Conservation (phyloP, 2,113 vertebrate genomes). For the Apeltes quadracus region DNA sequence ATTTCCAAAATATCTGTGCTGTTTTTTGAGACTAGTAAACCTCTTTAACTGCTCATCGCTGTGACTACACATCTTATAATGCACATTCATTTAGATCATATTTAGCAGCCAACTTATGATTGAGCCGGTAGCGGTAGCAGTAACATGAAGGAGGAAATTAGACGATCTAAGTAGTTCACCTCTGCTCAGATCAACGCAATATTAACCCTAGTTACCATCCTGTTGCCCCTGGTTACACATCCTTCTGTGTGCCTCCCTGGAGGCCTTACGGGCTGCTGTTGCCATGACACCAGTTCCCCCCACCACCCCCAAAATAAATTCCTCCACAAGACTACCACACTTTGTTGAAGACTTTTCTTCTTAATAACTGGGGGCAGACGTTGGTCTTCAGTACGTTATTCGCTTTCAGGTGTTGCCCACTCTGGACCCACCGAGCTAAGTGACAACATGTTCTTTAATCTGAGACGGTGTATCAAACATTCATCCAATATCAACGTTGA, state of each 20-base stretch:
- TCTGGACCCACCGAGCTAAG: conserved; percentile 6
- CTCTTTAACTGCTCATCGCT: background rate
- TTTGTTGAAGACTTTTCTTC: background rate
- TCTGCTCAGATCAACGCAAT: conserved; percentile 17
- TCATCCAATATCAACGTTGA: background rate
- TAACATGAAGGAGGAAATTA: background rate
- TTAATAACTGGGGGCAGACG: conserved; percentile 15
- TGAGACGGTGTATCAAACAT: background rate
- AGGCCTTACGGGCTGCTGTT: conserved; percentile 54
- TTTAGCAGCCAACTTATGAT: conserved; percentile 4
- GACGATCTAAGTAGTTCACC: conserved; percentile 15
- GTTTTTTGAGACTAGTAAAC: background rate
- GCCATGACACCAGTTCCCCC: conserved; percentile 61
- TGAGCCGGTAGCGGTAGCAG: background rate
- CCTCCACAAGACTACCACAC: conserved; percentile 2
- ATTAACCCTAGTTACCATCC: conserved; percentile 41
- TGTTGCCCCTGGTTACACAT: conserved; percentile 72
- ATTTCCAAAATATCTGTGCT: background rate
- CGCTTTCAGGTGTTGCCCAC: conserved; percentile 25
- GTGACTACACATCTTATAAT: background rate
- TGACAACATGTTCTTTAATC: background rate
- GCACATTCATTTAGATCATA: background rate
- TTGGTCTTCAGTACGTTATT: conserved; percentile 13
- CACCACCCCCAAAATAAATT: conserved; percentile 6
- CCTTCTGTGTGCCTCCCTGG: conserved; percentile 47